Evolutionary conservation across 2,113 vertebrate genomes (phyloP), one percentile per base, ranked within the genome.

Genomic region (Caloenas nicobarica): DNA sequence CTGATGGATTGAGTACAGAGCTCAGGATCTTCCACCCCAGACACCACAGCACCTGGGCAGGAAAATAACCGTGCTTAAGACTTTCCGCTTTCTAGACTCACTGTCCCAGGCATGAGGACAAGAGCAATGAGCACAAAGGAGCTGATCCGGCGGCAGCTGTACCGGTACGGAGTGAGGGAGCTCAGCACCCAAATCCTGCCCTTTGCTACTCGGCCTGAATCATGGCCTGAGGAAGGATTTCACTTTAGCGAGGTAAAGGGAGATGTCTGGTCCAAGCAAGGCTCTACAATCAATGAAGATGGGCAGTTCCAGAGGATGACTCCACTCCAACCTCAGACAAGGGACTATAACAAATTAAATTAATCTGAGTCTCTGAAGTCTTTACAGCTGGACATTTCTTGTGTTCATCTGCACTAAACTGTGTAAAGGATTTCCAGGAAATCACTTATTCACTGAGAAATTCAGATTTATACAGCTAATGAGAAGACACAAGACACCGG

Each of bases 171-270:
- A 26, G 26, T 2, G 2, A 34, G 33, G 51, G 53, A 38, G 34
- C 57, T 71, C 70, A 36, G 34, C 46, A 61, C 42, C 33, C 65
- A n/a, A 36, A 50, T 14, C 60, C 34, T 19, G 34, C 24, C 24
- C 28, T n/a, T 46, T 36, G 31, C 92, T 10, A 42, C 31, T 7
- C 17, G 0, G 4, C 62, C 62, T 8, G 16, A 50, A 54, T 33
- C 13, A 29, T 14, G 0, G 1, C 16, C 1, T 8, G 33, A 16
- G 16, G 44, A 3, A 16, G 48, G 50, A 34, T 16, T 68, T 44
- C 18, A 31, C 74, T 58, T 31, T 0, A 64, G 50, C 34, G 24
- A 26, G 54, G 64, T 23, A 14, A 18, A 44, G 11, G 11, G 2
- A 40, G 50, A 14, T 12, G 13, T 9, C 54, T 17, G 4, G 54